Conservation (phyloP, 2,797 vertebrate species). For the Enteromius thamalakanensis region DNA sequence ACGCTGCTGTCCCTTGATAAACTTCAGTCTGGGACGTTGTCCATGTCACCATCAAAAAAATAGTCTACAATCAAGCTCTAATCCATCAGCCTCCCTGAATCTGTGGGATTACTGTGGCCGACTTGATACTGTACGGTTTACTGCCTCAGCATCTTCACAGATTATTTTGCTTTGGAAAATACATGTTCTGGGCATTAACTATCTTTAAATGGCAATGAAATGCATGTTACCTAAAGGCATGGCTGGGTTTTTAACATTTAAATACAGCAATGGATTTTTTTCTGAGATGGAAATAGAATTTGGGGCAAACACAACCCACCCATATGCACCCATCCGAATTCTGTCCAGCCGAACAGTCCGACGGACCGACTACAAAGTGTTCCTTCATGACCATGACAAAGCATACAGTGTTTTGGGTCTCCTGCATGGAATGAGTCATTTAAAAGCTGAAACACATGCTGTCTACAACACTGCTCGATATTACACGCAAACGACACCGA, state of each 20-base stretch:
- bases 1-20: conserved; percentile 11
- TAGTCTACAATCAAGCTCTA: background rate
- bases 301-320: background rate
- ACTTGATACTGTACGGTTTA: conserved; percentile 5
- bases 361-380: conserved; percentile 66
- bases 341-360: conserved; percentile 14
- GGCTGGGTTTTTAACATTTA: conserved; percentile 15
- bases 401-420: conserved; percentile 62
- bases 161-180: conserved; percentile 1
- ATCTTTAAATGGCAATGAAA: background rate
- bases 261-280: background rate
- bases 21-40: background rate
- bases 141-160: conserved; percentile 5
- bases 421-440: conserved; percentile 35
- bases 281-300: conserved; percentile 10
- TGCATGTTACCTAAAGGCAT: background rate
- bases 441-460: conserved; percentile 57
- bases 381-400: conserved; percentile 67
- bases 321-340: conserved; percentile 36
- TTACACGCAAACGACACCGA: conserved; percentile 2
- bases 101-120: conserved; percentile 26
- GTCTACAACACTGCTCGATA: conserved; percentile 48
- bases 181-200: background rate
- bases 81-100: conserved; percentile 32
- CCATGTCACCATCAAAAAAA: background rate